Conservation (phyloP, 2,797 vertebrate species). For the Chaunax sp. region DNA sequence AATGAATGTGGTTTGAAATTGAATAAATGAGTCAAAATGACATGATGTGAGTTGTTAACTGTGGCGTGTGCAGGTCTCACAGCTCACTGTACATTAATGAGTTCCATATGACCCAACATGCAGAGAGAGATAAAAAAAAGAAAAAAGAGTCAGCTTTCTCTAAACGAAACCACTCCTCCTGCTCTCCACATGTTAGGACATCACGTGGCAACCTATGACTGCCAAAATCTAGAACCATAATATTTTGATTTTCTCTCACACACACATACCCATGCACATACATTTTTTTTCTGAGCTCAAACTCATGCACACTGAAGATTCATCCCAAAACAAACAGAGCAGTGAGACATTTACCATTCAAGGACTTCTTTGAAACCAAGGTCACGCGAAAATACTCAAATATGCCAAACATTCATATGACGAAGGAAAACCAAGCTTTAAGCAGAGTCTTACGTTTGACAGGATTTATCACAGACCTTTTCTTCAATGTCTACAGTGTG, state of each 20-base stretch:
- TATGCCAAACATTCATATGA: conserved; percentile 17
- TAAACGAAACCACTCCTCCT: conserved; percentile 50
- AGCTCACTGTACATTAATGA: conserved; percentile 56
- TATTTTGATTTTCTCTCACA: conserved; percentile 61
- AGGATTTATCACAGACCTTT: background rate
- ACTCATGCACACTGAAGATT: conserved; percentile 9
- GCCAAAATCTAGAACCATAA: conserved; percentile 70
- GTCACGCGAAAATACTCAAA: conserved; percentile 3
- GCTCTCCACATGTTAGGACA: conserved; percentile 56
- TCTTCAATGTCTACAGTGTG: background rate
- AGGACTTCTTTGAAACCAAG: conserved; percentile 40
- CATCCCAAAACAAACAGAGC: conserved; percentile 48
- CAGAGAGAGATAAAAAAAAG: conserved; percentile 10
- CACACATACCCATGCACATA: conserved; percentile 21
- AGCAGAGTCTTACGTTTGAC: background rate
- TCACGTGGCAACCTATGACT: conserved; percentile 62
- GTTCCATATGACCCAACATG: conserved; percentile 66
- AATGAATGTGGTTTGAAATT: background rate
- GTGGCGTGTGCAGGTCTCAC: background rate
- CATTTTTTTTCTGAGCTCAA: conserved; percentile 2
- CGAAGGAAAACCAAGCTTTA: background rate
- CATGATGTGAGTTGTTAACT: conserved; percentile 8
- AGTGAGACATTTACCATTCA: conserved; percentile 28
- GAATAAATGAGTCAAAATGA: conserved; percentile 6
- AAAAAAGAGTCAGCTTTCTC: conserved; percentile 28